Evolutionary conservation across 2,797 vertebrate genomes (phyloP).

Genomic region (Helostoma temminkii): DNA sequence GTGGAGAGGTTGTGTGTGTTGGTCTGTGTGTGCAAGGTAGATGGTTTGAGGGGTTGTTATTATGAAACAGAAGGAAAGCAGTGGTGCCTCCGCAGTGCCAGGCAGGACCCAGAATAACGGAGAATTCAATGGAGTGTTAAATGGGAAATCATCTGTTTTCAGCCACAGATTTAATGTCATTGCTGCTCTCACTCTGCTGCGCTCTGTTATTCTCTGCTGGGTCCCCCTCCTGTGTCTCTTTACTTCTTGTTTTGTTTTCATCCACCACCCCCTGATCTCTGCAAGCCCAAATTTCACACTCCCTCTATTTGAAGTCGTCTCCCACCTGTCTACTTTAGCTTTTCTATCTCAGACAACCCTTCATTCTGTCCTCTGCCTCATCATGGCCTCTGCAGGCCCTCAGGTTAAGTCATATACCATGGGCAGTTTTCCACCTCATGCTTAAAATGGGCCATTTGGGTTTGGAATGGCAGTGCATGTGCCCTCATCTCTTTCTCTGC

Average conservation of each 20-base stretch:
- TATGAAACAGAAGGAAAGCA: slow-evolving; percentile 78
- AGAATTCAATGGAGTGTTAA: slow-evolving; percentile 92
- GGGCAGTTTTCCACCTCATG: slow-evolving; percentile 67
- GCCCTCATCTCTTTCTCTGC: slow-evolving; percentile 17
- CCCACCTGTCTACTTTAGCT: neutral
- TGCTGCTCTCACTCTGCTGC: slow-evolving; percentile 75
- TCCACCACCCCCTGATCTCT: slow-evolving; percentile 22
- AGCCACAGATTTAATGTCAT: slow-evolving; percentile 87
- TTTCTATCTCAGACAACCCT: slow-evolving; percentile 4
- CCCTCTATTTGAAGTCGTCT: slow-evolving; percentile 17
- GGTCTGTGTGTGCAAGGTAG: slow-evolving; percentile 2
- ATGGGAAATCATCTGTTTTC: slow-evolving; percentile 92
- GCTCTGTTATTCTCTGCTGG: slow-evolving; percentile 44
- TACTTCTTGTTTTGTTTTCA: slow-evolving; percentile 50
- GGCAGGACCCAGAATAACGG: slow-evolving; percentile 80
- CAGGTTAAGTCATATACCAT: slow-evolving; percentile 64
- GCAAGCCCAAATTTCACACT: slow-evolving; percentile 18
- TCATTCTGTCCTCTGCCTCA: slow-evolving; percentile 31
- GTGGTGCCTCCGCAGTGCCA: slow-evolving; percentile 73
- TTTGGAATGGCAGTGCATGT: slow-evolving; percentile 76
- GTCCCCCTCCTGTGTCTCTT: slow-evolving; percentile 28
- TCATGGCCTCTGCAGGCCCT: slow-evolving; percentile 51
- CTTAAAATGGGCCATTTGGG: slow-evolving; percentile 83
- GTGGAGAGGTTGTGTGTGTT: slow-evolving; percentile 65
- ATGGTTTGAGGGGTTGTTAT: slow-evolving; percentile 66